Evolutionary conservation across 2,888 invertebrate species (phyloP), one percentile per base, ranked within the genome.

Genomic region (Pachycephus smyrnensis): DNA sequence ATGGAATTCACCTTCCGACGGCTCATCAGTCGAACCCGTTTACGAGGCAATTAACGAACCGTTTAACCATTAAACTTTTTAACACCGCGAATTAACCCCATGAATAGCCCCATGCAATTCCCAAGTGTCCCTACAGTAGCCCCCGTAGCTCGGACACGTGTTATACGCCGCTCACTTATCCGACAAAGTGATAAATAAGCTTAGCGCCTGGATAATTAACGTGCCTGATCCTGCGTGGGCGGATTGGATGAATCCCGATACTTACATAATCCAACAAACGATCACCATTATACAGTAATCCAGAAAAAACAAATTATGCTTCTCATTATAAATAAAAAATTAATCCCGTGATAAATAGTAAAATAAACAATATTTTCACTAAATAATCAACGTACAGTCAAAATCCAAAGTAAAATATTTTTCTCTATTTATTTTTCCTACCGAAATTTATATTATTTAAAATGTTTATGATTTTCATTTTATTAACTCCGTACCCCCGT

Each of bases 191-290:
- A 80, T 82, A 79, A 83, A 83, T 80, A 81, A 84, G 77, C 85
- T 83, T 83, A 85, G 82, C 80, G 75, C 77, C 78, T 76, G 55
- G 82, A 84, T 86, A 87, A 86, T 86, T 87, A 86, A 83, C 84
- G 82, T 84, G 74, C 77, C 76, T 79, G 80, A 80, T 79, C 69
- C 80, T 78, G 73, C 73, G 37, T 71, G 73, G 73, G 73, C 73
- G 69, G 68, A 33, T 55, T 1, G 9, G 15, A 55, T 9, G 55
- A 55, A 55, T 55, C 23, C 23, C 0, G 2, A 55, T 9, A 9
- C 55, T 9, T 9, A 23, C 0, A 9, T 23, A 55, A 15, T 23
- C 55, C 55, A 55, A 1, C 55, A 23, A 55, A 55, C 40, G 23
- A 2, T 6, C 0, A 6, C 6, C 15, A 0, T 23, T 23, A 9